Evolutionary conservation across 2,888 invertebrate species (phyloP).

Genomic region (Venusia cambrica): DNA sequence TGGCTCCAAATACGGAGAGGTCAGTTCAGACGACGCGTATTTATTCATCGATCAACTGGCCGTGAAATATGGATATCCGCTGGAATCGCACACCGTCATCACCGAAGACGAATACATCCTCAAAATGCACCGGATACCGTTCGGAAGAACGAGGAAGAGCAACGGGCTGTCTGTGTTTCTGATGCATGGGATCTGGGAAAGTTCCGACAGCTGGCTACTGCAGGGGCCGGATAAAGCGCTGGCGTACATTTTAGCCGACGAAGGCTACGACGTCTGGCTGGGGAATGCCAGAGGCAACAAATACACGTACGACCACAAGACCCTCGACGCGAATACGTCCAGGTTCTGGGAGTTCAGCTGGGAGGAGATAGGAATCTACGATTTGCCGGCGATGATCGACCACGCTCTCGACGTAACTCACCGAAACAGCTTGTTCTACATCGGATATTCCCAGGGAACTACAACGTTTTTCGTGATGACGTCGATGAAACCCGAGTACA

Average conservation of each 20-base stretch:
- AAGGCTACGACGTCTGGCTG: conserved; percentile 89
- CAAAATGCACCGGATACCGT: conserved; percentile 51
- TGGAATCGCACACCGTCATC: conserved; percentile 50
- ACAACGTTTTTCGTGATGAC: conserved; percentile 80
- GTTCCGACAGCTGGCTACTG: conserved; percentile 48
- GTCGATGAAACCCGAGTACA: conserved; percentile 77
- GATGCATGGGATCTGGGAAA: conserved; percentile 89
- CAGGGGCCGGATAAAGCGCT: conserved; percentile 82
- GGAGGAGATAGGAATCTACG: conserved; percentile 87
- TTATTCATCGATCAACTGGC: conserved; percentile 47
- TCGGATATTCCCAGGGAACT: conserved; percentile 87
- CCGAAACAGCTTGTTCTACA: conserved; percentile 79
- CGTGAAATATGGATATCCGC: conserved; percentile 44
- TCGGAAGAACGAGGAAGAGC: conserved; percentile 23
- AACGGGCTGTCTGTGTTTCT: conserved; percentile 79
- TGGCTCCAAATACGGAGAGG: not conserved
- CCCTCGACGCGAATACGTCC: conserved; percentile 29
- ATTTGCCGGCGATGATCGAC: conserved; percentile 87
- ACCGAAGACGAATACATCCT: conserved; percentile 61
- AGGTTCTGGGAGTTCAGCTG: conserved; percentile 80
- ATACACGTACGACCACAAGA: conserved; percentile 46
- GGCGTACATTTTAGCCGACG: conserved; percentile 84
- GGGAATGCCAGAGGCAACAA: conserved; percentile 91
- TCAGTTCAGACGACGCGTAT: conserved; percentile 41
- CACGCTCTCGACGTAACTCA: conserved; percentile 74